Evolutionary conservation across 2,888 invertebrate genomes (phyloP), one percentile per base, ranked within the genome.

Genomic region (Drosophila fulvimacula): DNA sequence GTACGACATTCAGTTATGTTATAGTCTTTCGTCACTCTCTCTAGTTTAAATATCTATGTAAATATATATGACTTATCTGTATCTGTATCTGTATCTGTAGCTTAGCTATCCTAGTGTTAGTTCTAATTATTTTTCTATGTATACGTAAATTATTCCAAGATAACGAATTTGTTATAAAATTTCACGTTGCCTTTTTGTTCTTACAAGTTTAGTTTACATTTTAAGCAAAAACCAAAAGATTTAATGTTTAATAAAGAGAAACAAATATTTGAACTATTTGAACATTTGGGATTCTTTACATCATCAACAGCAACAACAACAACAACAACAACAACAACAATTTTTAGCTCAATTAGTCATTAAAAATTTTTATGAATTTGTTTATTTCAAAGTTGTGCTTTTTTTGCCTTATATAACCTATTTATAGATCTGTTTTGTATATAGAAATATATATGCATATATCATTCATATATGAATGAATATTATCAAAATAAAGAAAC

Each of bases 301-400:
- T 80, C 80, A 57, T 27, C 52, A 60, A 24, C 44, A 58, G 21
- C 19, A 69, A 19, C 27, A 30, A 41, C 46, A 58, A 30, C 19
- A 69, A 19, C 27, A 30, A 41, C 46, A 61, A 39, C 51, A 52
- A 36, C 39, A 15, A 13, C 32, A 34, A 36, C 36, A 39, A 66
- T 66, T 69, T 73, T 68, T 67, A 69, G 57, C 69, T 69, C 78
- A 84, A 86, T 87, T 87, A 87, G 79, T 87, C 84, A 84, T 84
- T 84, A 82, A 84, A 84, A 72, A 81, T 63, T 85, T 85, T 85
- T 81, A 88, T 85, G 77, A 73, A 83, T 88, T 74, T 85, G 88
- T 85, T 85, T 85, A 88, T 88, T 74, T 77, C 62, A 68, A 60
- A 71, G 59, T 56, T 74, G 68, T 61, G 62, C 34, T 62, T 59